phyloP scores from a whole-genome alignment of 1,140 invertebrate species.

The Solenopsis invicta region DNA sequence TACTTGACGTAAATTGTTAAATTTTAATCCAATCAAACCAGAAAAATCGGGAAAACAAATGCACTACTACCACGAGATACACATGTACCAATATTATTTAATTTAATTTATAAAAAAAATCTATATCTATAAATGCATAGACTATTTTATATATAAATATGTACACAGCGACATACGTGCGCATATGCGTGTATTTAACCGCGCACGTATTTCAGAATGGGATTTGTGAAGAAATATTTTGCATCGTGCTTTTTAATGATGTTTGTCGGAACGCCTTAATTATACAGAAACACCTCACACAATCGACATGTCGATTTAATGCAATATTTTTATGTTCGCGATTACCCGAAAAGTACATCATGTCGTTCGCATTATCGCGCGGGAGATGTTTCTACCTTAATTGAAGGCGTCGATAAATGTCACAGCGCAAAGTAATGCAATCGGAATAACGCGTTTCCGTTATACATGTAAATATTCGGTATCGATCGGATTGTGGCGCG shows the following conservation, averaged over 20 bases:
- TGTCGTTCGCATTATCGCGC: slow-evolving; percentile 5
- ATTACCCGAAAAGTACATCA: slow-evolving; percentile 9
- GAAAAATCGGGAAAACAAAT: background rate
- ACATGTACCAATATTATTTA: slow-evolving; percentile 52
- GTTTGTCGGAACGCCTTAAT: slow-evolving; percentile 5
- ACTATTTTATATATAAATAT: slow-evolving; percentile 22
- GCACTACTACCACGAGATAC: background rate
- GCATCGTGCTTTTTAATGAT: background rate
- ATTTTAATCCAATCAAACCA: background rate
- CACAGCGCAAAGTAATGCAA: background rate
- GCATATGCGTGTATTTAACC: slow-evolving; percentile 54
- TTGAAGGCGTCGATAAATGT: slow-evolving; percentile 20
- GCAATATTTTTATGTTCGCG: background rate
- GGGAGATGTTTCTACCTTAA: background rate
- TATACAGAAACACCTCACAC: background rate
- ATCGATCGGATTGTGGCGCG: slow-evolving; percentile 60
- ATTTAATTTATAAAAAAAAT: slow-evolving; percentile 70
- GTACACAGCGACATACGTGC: background rate
- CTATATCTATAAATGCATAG: slow-evolving; percentile 34
- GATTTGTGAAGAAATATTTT: background rate
- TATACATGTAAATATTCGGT: slow-evolving; percentile 67
- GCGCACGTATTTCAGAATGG: slow-evolving; percentile 28
- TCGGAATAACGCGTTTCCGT: slow-evolving; percentile 35
- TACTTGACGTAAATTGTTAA: background rate
- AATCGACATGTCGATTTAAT: background rate